Evolutionary conservation across 2,113 vertebrate species (phyloP), one percentile per base, ranked within the genome.

Genomic region (Cryptotis parvus): DNA sequence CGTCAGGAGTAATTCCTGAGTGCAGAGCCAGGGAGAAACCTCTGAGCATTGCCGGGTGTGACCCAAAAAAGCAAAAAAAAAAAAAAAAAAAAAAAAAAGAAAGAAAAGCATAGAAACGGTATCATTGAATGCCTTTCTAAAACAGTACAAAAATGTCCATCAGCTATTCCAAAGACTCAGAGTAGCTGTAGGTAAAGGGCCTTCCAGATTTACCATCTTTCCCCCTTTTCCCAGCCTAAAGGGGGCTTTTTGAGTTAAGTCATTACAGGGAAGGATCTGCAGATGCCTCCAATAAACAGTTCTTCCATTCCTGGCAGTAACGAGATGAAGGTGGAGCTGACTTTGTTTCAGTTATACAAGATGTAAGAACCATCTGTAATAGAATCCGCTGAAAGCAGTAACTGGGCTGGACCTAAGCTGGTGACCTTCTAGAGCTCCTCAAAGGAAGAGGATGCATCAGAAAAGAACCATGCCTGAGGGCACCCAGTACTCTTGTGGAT

Each of bases 161-260:
- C 65, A 93, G 82, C 12, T 45, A 87, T 41, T 63, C 69, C 35
- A 49, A 84, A 69, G 14, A 72, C 33, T 77, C 7, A 1, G 37
- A 96, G 78, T 81, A 92, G 22, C 4, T 15, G 63, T 39, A 81
- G 66, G 61, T 79, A 66, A 73, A 79, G 37, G 83, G 43, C 29
- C 41, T 68, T 39, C 3, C 49, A 77, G 4, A 2, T 29, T 49
- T 29, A 29, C 14, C 55, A 27, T 4, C 66, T 86, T 80, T 27
- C 35, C 27, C 37, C 33, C 26, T 84, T 87, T 45, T 49, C 18
- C 66, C 4, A 1, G 33, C n/a, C 79, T 82, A 66, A 66, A 66
- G 58, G 55, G 37, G 43, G 20, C 33, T 10, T 39, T 35, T 49
- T 91, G 27, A 87, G 35, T 22, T 29, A 6, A 49, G 18, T 63